Evolutionary conservation across 2,113 vertebrate species (phyloP).

Genomic region (Odontesthes bonariensis): DNA sequence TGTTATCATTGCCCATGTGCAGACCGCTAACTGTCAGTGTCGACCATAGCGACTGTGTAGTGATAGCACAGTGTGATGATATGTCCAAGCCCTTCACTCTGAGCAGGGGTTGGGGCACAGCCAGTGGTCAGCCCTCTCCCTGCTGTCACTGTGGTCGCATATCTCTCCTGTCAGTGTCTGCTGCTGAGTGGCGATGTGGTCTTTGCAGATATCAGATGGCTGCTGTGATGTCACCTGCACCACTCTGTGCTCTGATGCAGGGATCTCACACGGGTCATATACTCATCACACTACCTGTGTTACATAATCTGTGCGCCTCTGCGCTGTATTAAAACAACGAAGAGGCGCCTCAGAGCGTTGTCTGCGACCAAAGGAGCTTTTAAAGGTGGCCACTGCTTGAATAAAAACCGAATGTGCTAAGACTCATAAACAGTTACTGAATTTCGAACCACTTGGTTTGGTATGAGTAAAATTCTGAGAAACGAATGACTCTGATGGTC

Average conservation of each 20-base stretch:
- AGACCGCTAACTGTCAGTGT: slow-evolving; percentile 37
- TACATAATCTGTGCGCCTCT: slow-evolving; percentile 8
- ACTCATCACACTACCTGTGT: slow-evolving; percentile 43
- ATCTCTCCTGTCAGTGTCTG: slow-evolving; percentile 19
- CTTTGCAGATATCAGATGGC: slow-evolving; percentile 10
- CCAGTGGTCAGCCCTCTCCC: slow-evolving; percentile 37
- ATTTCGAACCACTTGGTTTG: background rate
- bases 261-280: background rate
- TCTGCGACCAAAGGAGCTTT: slow-evolving; percentile 1
- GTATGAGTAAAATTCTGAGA: background rate
- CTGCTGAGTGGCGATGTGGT: slow-evolving; percentile 30
- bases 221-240: slow-evolving; percentile 22
- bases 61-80: slow-evolving; percentile 11
- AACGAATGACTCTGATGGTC: background rate
- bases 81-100: background rate
- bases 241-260: slow-evolving; percentile 9
- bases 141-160: slow-evolving; percentile 15
- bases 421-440: background rate
- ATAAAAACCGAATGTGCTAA: background rate
- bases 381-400: slow-evolving; percentile 24
- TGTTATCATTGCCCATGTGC: slow-evolving; percentile 7
- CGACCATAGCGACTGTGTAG: slow-evolving; percentile 23
- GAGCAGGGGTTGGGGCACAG: background rate
- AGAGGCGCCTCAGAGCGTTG: background rate
- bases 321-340: slow-evolving; percentile 6